phyloP scores from a whole-genome alignment of 2,888 invertebrate species.

The Cheilosia pagana region DNA sequence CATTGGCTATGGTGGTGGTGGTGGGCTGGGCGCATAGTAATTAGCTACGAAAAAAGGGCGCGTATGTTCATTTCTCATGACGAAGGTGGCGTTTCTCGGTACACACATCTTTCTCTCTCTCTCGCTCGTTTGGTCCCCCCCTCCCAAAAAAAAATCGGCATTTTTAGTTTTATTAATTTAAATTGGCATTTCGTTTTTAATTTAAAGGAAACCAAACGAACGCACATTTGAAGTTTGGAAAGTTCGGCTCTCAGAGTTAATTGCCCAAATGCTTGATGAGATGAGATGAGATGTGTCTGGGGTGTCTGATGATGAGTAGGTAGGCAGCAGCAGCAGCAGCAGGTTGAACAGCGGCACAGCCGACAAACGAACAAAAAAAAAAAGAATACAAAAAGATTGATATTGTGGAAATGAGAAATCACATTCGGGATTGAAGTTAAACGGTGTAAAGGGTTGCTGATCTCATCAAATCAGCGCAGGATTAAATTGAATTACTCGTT shows the following conservation, averaged over 20 bases:
- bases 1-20: constrained; percentile 63
- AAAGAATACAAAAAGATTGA: constrained; percentile 53
- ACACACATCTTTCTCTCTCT: constrained; percentile 17
- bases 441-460: constrained; percentile 70
- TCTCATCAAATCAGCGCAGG: constrained; percentile 65
- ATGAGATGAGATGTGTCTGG: constrained; percentile 63
- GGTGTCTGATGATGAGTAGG: constrained; percentile 50
- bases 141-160: constrained; percentile 64
- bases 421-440: constrained; percentile 60
- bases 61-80: constrained; percentile 70
- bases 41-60: constrained; percentile 75
- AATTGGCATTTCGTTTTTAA: constrained; percentile 73
- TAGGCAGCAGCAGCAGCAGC: constrained; percentile 20
- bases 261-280: constrained; percentile 70
- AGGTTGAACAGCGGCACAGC: constrained; percentile 28
- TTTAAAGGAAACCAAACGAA: constrained; percentile 53
- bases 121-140: constrained; percentile 38
- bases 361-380: constrained; percentile 46
- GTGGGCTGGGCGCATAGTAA: constrained; percentile 73
- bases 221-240: constrained; percentile 16
- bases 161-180: constrained; percentile 74
- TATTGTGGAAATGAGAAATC: constrained; percentile 68
- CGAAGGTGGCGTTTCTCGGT: constrained; percentile 64
- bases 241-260: constrained; percentile 65
- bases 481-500: constrained; percentile 71